These are phyloP conservation scores for Chromobotia macracanthus DNA, from an alignment of 2,797 vertebrate species.

Conservation along the genomic window DNA sequence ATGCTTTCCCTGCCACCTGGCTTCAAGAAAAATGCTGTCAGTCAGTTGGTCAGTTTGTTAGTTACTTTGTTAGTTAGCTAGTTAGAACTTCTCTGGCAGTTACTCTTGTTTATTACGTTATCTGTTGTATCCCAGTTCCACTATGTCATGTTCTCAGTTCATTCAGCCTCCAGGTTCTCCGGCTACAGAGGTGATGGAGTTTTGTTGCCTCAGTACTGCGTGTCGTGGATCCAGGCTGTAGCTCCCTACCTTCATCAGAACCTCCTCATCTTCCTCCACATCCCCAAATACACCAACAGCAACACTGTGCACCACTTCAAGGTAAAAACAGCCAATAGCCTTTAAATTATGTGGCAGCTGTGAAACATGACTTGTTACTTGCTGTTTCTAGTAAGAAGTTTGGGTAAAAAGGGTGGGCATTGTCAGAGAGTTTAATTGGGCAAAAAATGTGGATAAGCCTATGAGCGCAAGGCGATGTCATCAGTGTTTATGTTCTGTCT, in stretches of 20 bases:
- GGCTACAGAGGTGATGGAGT: conserved; percentile 89
- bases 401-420: neutral
- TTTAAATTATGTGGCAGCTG: neutral
- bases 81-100: neutral
- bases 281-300: conserved; percentile 97
- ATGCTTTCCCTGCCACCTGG: neutral
- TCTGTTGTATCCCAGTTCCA: neutral
- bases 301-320: conserved; percentile 96
- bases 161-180: conserved; percentile 91
- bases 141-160: conserved; percentile 77
- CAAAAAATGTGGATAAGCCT: too few species aligned
- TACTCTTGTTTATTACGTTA: neutral
- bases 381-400: neutral
- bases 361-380: too few species aligned
- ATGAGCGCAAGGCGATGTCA: neutral
- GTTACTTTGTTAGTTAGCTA: neutral
- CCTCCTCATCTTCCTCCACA: conserved; percentile 95
- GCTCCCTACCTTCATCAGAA: conserved; percentile 95
- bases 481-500: too few species aligned
- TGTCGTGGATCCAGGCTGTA: conserved; percentile 86
- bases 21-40: neutral
- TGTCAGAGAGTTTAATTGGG: neutral
- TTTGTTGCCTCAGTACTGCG: conserved; percentile 81
- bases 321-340: conserved; percentile 70
- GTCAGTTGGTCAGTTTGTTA: too few species aligned